Evolutionary conservation across 2,797 vertebrate genomes (phyloP).

Genomic region (Gallinago nigripennis): DNA sequence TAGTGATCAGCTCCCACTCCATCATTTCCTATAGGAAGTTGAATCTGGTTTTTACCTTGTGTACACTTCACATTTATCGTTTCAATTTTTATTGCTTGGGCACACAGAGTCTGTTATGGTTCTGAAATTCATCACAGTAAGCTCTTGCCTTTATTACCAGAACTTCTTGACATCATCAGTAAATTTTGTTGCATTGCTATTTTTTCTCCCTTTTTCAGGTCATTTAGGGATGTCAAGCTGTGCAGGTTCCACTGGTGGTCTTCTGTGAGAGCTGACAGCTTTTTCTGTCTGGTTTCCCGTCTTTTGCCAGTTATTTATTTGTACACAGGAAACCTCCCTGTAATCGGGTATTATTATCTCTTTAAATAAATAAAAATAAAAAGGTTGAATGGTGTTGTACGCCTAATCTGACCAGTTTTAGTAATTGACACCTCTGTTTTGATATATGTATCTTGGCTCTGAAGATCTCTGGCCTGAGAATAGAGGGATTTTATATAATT

Average conservation of each 20-base stretch:
- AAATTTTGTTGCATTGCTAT: neutral
- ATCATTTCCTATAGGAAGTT: neutral
- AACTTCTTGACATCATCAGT: neutral
- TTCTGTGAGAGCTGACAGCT: neutral
- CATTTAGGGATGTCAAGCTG: neutral
- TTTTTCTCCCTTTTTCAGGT: neutral
- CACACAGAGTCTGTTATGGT: neutral
- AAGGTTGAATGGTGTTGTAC: neutral
- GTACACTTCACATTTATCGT: neutral
- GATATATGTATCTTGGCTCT: neutral
- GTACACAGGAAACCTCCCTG: neutral
- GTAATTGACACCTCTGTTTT: neutral
- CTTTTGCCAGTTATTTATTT: neutral
- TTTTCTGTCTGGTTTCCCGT: neutral
- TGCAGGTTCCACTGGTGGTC: neutral
- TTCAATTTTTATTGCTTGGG: neutral
- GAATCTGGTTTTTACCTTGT: neutral
- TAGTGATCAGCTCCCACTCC: neutral
- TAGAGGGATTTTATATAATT: neutral
- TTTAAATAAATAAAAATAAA: neutral
- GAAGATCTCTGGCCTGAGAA: neutral
- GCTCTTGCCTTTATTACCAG: neutral
- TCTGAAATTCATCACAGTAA: constrained; percentile 13
- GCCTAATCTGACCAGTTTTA: neutral
- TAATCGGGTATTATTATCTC: neutral